These are phyloP conservation scores for Rhynchotus rufescens DNA, from an alignment of 2,797 vertebrate species.

Conservation along the genomic window DNA sequence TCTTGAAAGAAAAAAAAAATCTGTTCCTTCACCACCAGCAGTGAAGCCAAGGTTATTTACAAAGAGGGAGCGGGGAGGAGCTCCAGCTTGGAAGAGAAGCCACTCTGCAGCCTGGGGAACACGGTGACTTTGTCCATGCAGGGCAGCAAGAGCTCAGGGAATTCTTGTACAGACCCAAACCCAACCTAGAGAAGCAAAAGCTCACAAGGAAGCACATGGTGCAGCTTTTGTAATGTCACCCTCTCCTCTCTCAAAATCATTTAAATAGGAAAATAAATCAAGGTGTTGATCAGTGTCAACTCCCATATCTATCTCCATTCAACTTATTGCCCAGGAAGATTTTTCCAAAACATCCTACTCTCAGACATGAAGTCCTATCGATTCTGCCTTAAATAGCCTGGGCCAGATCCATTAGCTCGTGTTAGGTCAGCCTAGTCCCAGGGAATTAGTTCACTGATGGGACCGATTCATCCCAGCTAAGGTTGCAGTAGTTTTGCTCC, in stretches of 20 bases:
- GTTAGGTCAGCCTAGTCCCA: not conserved
- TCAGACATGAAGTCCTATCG: not conserved
- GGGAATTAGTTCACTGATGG: not conserved
- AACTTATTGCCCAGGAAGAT: not conserved
- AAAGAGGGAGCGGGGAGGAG: constrained; percentile 67
- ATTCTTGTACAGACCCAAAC: constrained; percentile 62
- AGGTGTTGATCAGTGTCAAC: not conserved
- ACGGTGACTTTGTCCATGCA: constrained; percentile 25
- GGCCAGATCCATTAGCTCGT: not conserved
- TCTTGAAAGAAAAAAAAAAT: constrained; percentile 86
- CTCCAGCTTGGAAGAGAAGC: constrained; percentile 17
- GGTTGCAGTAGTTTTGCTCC: not conserved
- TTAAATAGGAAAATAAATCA: constrained; percentile 24
- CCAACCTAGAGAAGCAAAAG: constrained; percentile 73
- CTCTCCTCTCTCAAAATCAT: not conserved
- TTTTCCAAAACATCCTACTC: not conserved
- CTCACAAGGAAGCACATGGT: constrained; percentile 45
- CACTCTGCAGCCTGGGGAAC: constrained; percentile 29
- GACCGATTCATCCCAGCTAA: not conserved
- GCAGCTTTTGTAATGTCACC: not conserved
- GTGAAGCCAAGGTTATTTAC: constrained; percentile 82
- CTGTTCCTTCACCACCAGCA: constrained; percentile 87
- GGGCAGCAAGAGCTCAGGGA: constrained; percentile 14
- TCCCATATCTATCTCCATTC: constrained; percentile 23
- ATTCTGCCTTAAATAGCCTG: not conserved